Percentiles rank a stretch among this genome's conserved stretches.
phyloP scores from a whole-genome alignment of 2,888 invertebrate genomes.

The Hydraecia micacea region DNA sequence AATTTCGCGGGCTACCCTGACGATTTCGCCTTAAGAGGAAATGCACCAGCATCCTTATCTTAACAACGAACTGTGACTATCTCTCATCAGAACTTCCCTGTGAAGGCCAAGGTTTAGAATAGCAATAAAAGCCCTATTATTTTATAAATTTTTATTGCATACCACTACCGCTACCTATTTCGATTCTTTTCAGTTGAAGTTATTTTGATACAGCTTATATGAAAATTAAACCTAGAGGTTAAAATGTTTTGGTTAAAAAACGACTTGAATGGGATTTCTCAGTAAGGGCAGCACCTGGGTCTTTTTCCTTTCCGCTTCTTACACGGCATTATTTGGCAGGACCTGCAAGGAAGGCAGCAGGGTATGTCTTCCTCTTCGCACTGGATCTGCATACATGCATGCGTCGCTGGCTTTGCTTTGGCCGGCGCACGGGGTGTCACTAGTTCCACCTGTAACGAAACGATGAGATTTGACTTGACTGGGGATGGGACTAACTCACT shows the following conservation, averaged over 20 bases:
- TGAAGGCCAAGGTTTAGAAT: neutral
- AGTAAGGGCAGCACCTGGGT: constrained; percentile 70
- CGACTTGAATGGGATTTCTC: neutral
- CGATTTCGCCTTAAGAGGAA: neutral
- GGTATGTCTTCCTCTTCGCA: constrained; percentile 90
- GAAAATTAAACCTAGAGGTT: neutral
- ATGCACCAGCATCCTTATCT: neutral
- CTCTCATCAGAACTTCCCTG: too few species aligned
- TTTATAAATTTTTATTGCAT: neutral
- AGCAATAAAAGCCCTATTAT: neutral
- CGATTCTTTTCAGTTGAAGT: constrained; percentile 25
- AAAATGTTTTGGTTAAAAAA: neutral
- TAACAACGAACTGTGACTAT: neutral
- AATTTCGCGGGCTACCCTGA: neutral
- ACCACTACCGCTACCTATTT: neutral
- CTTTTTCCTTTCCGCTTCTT: constrained; percentile 67
- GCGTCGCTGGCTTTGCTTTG: constrained; percentile 89
- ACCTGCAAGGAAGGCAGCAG: constrained; percentile 78
- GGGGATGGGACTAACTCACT: neutral
- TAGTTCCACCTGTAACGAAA: constrained; percentile 91
- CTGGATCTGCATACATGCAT: constrained; percentile 92
- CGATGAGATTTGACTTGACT: neutral
- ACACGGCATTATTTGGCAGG: constrained; percentile 73
- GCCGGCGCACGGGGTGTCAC: constrained; percentile 93
- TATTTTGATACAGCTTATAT: constrained; percentile 15